Conservation (phyloP, 2,797 vertebrate species). For the Enteromius afrohamiltoni region DNA sequence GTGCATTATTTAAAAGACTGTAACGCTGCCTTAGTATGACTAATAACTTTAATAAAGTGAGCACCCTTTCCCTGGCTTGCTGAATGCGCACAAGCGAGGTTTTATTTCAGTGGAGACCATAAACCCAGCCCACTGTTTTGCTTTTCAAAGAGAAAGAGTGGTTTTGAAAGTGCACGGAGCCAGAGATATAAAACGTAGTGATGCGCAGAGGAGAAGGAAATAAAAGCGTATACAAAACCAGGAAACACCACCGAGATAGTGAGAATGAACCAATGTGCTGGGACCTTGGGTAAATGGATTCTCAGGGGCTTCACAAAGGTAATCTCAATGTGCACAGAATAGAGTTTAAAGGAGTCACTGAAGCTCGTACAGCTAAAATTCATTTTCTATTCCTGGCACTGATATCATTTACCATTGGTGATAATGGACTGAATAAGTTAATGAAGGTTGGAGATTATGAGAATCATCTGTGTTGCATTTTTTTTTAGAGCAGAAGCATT, state of each 20-base stretch:
- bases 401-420: conserved; percentile 43
- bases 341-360: conserved; percentile 40
- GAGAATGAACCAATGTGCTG: conserved; percentile 48
- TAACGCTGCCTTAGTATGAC: conserved; percentile 30
- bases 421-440: conserved; percentile 51
- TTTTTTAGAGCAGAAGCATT: conserved; percentile 13
- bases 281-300: conserved; percentile 45
- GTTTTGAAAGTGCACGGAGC: conserved; percentile 51
- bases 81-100: neutral
- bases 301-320: conserved; percentile 49
- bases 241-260: conserved; percentile 47
- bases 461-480: conserved; percentile 34
- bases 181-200: conserved; percentile 35
- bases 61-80: conserved; percentile 1
- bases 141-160: conserved; percentile 44
- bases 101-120: conserved; percentile 23
- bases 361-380: conserved; percentile 39
- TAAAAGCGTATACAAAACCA: conserved; percentile 48
- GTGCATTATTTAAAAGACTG: conserved; percentile 37
- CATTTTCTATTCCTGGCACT: conserved; percentile 34
- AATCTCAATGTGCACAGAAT: conserved; percentile 45
- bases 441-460: conserved; percentile 41
- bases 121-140: conserved; percentile 42
- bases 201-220: conserved; percentile 45
- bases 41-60: conserved; percentile 44